A percentile compares a stretch with the other conserved stretches of the same genome.
Evolutionary conservation across 2,113 vertebrate genomes (phyloP).

Genomic region (Oxyura jamaicensis): DNA sequence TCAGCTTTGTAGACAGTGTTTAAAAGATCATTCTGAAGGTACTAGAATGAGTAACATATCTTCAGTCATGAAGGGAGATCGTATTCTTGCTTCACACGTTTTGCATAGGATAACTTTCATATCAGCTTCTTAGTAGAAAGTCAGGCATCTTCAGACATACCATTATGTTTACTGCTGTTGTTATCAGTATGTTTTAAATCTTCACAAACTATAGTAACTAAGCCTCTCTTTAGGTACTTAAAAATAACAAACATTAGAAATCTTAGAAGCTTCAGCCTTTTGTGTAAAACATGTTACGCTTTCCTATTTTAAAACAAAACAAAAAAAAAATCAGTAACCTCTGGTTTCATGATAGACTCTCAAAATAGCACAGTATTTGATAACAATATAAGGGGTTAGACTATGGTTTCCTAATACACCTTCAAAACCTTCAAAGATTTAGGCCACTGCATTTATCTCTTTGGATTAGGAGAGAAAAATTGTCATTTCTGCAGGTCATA

Average conservation of each 20-base stretch:
- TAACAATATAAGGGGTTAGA: neutral
- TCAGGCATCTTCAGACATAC: neutral
- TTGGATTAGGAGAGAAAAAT: neutral
- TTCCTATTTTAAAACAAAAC: neutral
- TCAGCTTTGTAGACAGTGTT: neutral
- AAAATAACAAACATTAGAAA: neutral
- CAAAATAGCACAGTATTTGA: neutral
- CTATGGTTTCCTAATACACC: neutral
- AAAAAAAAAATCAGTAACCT: neutral
- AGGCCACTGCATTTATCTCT: neutral
- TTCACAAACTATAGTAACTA: neutral
- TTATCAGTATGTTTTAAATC: neutral
- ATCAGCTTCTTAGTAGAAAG: neutral
- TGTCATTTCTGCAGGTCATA: neutral
- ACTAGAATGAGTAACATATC: neutral
- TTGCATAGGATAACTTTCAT: neutral
- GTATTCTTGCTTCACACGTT: neutral
- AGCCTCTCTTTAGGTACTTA: neutral
- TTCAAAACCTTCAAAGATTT: neutral
- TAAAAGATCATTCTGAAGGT: neutral
- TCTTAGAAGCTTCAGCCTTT: neutral
- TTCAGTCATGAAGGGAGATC: neutral
- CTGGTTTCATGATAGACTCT: neutral
- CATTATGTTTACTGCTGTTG: neutral
- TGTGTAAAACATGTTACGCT: neutral